Conservation (phyloP, 1,140 invertebrate genomes). For the Apis florea region DNA sequence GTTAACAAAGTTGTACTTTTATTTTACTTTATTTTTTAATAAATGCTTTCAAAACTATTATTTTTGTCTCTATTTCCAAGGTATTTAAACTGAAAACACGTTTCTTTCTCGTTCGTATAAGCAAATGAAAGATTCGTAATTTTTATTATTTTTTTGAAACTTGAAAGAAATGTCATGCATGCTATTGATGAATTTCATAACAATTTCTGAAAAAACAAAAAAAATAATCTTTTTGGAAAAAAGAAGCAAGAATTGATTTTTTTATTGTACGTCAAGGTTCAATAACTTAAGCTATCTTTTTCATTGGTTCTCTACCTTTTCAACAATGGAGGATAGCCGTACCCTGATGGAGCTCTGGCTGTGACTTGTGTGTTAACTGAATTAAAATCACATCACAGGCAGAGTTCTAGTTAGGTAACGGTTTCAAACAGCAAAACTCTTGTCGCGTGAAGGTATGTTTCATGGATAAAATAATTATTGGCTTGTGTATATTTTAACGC, state of each 20-base stretch:
- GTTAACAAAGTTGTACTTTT: slow-evolving; percentile 2
- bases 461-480: slow-evolving; percentile 47
- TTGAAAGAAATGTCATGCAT: slow-evolving; percentile 46
- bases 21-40: slow-evolving; percentile 27
- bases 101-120: slow-evolving; percentile 15
- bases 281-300: slow-evolving; percentile 33
- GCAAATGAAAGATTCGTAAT: background rate
- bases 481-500: background rate
- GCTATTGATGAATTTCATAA: slow-evolving; percentile 20
- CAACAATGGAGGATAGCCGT: slow-evolving; percentile 70
- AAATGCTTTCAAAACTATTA: slow-evolving; percentile 5
- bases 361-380: slow-evolving; percentile 86
- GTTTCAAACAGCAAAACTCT: slow-evolving; percentile 67
- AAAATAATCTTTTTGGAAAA: background rate
- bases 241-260: slow-evolving; percentile 18
- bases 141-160: background rate
- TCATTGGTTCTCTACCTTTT: slow-evolving; percentile 47
- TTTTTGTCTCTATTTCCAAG: slow-evolving; percentile 12
- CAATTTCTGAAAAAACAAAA: background rate
- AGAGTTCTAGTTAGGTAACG: slow-evolving; percentile 92
- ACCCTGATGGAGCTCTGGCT: slow-evolving; percentile 88
- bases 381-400: slow-evolving; percentile 91
- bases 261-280: background rate
- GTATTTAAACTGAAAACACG: background rate
- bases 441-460: slow-evolving; percentile 58